Evolutionary conservation across 53 echinoderm and acorn worm species (phyloP), one percentile per base, ranked within the genome.

Genomic region (Echinometra lucunter): DNA sequence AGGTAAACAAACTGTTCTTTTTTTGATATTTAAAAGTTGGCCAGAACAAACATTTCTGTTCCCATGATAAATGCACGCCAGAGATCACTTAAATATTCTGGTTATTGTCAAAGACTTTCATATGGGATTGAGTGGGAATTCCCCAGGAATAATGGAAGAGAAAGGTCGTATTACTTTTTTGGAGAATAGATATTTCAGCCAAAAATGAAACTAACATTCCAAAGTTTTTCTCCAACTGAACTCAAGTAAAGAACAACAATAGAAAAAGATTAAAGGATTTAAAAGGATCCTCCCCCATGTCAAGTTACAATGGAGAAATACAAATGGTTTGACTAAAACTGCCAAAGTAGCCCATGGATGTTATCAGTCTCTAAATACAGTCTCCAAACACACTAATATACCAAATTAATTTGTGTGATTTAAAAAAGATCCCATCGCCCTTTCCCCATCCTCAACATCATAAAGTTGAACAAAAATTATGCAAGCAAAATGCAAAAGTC

Each of bases 151-250:
- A 40, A 40, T 4, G 30, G 0, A 69, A 32, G 15, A 69, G 15
- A 69, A 34, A 69, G 11, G 34, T 30, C 34, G 30, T 72, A 30
- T 78, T 19, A 78, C 19, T 75, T 75, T 11, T 70, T 70, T 70
- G 70, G 32, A 32, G 9, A 47, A 47, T 47, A 70, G 69, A 28
- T 34, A 32, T 69, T 69, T 69, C 30, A 30, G 11, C 9, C 42
- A 78, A 78, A n/a, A 78, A 42, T 12, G 75, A 75, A 75, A 75
- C 75, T 75, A 75, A 75, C 75, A 75, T 37, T 75, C 69, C 69
- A 69, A 30, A 30, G 69, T 12, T 28, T 7, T 5, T 28, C 66
- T 66, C 66, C 0, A 11, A 12, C 67, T 17, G 69, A 10, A 32
- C 69, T 69, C 15, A 12, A 10, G 30, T 0, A 69, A 69, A 15